phyloP scores from a whole-genome alignment of 2,113 vertebrate species.

The Fregata magnificens region DNA sequence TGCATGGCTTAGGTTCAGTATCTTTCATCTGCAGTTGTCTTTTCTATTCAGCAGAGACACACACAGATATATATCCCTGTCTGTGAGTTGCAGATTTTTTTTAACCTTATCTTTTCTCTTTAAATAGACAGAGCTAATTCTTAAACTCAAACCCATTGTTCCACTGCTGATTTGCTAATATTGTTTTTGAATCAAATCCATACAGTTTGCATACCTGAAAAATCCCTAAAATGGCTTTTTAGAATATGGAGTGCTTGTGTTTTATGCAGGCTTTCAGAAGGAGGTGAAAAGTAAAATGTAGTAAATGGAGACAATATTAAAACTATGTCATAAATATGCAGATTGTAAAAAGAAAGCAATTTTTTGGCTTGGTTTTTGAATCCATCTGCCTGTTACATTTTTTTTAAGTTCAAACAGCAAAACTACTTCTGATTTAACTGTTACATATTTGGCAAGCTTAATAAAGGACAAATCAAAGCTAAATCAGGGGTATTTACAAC shows the following conservation, averaged over 20 bases:
- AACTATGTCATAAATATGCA: constrained; percentile 25
- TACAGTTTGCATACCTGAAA: neutral
- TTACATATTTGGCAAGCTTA: constrained; percentile 71
- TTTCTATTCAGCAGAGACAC: neutral
- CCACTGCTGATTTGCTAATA: neutral
- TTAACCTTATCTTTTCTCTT: neutral
- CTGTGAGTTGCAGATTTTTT: neutral
- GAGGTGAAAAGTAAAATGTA: constrained; percentile 3
- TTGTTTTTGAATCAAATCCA: constrained; percentile 1
- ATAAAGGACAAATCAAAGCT: constrained; percentile 79
- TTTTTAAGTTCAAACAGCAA: constrained; percentile 65
- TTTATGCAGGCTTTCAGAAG: constrained; percentile 37
- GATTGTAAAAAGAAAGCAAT: constrained; percentile 33
- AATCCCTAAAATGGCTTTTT: constrained; percentile 11
- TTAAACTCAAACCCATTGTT: neutral
- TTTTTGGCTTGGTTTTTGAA: constrained; percentile 10
- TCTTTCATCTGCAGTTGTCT: neutral
- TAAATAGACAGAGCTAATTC: neutral
- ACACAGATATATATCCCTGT: neutral
- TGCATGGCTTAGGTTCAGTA: neutral
- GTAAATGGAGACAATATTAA: constrained; percentile 22
- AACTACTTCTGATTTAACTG: constrained; percentile 76
- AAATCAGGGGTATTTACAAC: constrained; percentile 82
- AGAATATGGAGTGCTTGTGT: neutral
- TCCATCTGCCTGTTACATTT: constrained; percentile 50